phyloP scores from a whole-genome alignment of 2,113 vertebrate species.

The Andinoacara biseriatus region DNA sequence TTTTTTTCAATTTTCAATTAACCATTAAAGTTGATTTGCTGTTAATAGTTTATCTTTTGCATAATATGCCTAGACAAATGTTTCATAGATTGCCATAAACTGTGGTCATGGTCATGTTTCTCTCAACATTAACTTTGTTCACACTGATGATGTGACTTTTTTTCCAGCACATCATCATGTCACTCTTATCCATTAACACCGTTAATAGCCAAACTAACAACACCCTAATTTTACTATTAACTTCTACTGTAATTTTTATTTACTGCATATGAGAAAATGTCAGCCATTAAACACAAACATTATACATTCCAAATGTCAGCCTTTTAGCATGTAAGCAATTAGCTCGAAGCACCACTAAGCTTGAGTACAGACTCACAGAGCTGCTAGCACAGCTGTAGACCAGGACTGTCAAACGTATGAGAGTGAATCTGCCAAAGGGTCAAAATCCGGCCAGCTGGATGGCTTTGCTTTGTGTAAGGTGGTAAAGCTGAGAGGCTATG shows the following conservation, averaged over 20 bases:
- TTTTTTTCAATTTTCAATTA: not conserved
- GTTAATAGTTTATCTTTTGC: not conserved
- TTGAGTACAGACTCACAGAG: not conserved
- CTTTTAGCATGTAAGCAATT: not conserved
- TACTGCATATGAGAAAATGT: not conserved
- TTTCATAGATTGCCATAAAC: not conserved
- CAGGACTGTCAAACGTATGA: not conserved
- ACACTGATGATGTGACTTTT: not conserved
- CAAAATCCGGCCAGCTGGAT: rapidly evolving
- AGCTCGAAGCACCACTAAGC: not conserved
- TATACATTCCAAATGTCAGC: not conserved
- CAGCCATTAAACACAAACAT: not conserved
- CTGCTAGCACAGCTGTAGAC: not conserved
- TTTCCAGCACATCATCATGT: not conserved
- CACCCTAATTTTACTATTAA: not conserved
- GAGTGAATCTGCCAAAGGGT: not conserved
- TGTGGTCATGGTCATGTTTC: not conserved
- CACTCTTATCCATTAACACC: not conserved
- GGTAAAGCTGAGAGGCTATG: not conserved
- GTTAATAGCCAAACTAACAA: constrained; percentile 9
- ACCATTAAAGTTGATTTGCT: not conserved
- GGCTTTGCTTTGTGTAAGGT: not conserved
- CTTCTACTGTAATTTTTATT: not conserved
- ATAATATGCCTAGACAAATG: not conserved
- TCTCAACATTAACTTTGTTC: not conserved